A percentile compares a stretch with the other conserved stretches of the same genome.
These are phyloP conservation scores for Sinocyclocheilus grahami DNA, from an alignment of 2,113 vertebrate genomes.

Conservation along the genomic window DNA sequence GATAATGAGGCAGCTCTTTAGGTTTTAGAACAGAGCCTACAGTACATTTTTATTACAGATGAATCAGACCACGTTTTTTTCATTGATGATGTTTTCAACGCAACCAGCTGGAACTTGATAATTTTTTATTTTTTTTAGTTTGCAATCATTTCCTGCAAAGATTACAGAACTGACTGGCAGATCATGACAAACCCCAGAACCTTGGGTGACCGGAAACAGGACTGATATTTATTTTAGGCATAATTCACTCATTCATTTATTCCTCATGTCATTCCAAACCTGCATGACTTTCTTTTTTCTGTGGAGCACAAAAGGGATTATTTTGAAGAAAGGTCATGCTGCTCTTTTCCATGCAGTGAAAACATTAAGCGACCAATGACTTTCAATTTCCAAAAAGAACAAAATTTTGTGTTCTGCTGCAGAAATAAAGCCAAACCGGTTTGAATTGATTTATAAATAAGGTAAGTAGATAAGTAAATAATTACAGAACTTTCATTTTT, in stretches of 20 bases:
- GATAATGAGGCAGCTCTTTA: not conserved
- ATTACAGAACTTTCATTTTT: not conserved
- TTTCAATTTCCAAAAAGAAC: not conserved
- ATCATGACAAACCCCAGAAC: not conserved
- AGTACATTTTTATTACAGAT: not conserved
- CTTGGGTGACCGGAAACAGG: not conserved
- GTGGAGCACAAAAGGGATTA: not conserved
- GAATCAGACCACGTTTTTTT: not conserved
- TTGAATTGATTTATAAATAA: not conserved
- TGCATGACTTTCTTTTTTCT: not conserved
- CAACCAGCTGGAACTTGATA: not conserved
- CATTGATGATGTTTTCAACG: not conserved
- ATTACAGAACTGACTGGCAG: not conserved
- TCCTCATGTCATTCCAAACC: not conserved
- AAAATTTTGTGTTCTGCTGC: not conserved
- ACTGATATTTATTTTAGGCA: not conserved
- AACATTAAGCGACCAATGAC: not conserved
- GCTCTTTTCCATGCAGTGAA: not conserved
- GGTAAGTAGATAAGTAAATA: not conserved
- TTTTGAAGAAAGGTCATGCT: not conserved
- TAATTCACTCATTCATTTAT: not conserved
- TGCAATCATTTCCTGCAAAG: not conserved
- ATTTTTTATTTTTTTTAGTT: not conserved
- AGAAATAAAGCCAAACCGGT: not conserved
- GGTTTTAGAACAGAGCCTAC: not conserved